Conservation (phyloP, 2,113 vertebrate genomes). For the Corydoras sp. region DNA sequence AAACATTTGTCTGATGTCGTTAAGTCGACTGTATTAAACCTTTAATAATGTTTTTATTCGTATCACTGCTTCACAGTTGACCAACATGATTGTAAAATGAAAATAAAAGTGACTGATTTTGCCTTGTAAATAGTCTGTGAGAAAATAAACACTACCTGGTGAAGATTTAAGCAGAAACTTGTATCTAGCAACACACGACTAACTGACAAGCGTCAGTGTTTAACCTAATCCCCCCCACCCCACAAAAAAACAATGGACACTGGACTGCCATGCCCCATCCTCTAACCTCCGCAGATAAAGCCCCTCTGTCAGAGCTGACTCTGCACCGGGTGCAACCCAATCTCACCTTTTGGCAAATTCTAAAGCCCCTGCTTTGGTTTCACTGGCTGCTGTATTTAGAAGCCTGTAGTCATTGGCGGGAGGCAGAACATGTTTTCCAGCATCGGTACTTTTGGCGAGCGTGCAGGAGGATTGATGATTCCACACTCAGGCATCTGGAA, state of each 20-base stretch:
- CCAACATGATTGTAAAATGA: too few relatives aligned
- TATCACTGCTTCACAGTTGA: too few relatives aligned
- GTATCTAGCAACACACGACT: slow-evolving; percentile 1
- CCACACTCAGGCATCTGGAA: slow-evolving; percentile 8
- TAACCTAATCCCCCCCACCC: slow-evolving; percentile 15
- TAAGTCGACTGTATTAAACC: too few relatives aligned
- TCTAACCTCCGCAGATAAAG: slow-evolving; percentile 23
- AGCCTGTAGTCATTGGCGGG: slow-evolving; percentile 35
- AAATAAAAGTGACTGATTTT: too few relatives aligned
- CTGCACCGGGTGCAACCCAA: slow-evolving; percentile 57
- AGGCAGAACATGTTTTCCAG: slow-evolving; percentile 18
- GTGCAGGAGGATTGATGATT: slow-evolving; percentile 13
- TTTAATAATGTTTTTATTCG: too few relatives aligned
- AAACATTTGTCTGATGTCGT: too few relatives aligned
- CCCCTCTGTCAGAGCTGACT: slow-evolving; percentile 23
- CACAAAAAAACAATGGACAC: not conserved
- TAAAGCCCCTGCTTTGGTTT: slow-evolving; percentile 52
- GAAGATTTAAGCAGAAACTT: not conserved
- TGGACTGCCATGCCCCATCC: slow-evolving; percentile 29
- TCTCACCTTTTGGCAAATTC: slow-evolving; percentile 41
- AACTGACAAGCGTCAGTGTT: slow-evolving; percentile 7
- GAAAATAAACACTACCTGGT: too few relatives aligned
- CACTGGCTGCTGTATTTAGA: slow-evolving; percentile 60
- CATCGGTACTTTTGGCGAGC: slow-evolving; percentile 12
- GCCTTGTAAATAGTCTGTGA: too few relatives aligned